Base-by-base conservation (phyloP, 2,888 invertebrate species). In the Congeria kusceri region DNA sequence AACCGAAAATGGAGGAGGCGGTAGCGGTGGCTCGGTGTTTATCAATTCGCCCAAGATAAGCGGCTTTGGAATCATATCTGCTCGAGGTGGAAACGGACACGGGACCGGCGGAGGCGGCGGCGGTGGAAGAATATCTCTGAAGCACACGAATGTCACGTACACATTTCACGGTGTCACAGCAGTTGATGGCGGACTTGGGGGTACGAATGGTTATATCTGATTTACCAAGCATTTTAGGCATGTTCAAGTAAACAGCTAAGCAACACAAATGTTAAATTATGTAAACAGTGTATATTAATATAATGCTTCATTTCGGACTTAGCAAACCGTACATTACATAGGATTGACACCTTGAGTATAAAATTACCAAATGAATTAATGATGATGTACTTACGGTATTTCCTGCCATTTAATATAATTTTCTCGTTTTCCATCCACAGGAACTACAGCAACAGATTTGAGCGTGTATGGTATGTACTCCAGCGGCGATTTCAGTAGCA, bases 21-120 rank as follows among this genome's bases (percentile, higher is more conserved):
- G 88, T 9, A 86, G 86, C 29, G 88, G 88, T 13, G 89, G 89
- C 0, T 80, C 82, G 28, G 73, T 88, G 11, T 67, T 61, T 39
- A 79, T 89, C 1, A 47, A 67, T 18, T 65, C 85, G 0, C 66
- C 58, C 11, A 59, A 32, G 0, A 28, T 88, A 15, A 27, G 56
- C 20, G 89, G 89, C 9, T 66, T 44, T 28, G 89, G 89, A 15
- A 47, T 59, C 3, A 46, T 88, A n/a, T 61, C 71, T 23, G 85
- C 87, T 18, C 72, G 74, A 18, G 89, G 88, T 18, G 89, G 89
- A 2, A 61, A 63, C n/a, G 87, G 86, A n/a, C 47, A 13, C 0
- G 77, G 78, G 11, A 69, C 20, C 9, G 86, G 86, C 0, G 88
- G 87, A 15, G 87, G 84, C 5, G 89, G 88, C 1, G 84, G 83